Percentiles rank a stretch among this genome's conserved stretches.
These are phyloP conservation scores for Hirtodrosophila duncani DNA, from an alignment of 2,888 invertebrate genomes.

Conservation along the genomic window DNA sequence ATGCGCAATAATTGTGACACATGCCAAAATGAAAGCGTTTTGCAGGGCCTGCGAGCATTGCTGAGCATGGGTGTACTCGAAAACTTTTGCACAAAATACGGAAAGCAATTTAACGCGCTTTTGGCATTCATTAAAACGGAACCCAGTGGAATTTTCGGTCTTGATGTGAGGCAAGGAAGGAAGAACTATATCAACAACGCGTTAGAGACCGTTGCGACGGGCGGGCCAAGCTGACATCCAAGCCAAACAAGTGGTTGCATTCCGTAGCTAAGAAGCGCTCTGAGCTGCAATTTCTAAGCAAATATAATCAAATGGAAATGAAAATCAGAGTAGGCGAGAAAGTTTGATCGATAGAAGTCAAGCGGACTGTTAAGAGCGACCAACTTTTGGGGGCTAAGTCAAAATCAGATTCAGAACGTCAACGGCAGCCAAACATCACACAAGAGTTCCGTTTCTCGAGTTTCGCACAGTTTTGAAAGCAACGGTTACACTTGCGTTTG, in stretches of 20 bases:
- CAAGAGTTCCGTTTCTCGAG: too few species aligned
- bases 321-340: constrained; percentile 48
- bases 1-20: constrained; percentile 26
- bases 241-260: constrained; percentile 67
- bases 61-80: background rate
- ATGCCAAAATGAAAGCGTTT: constrained; percentile 11
- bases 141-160: constrained; percentile 33
- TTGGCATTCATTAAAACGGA: constrained; percentile 22
- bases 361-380: constrained; percentile 30
- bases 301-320: constrained; percentile 7
- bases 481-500: too few species aligned
- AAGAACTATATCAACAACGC: background rate
- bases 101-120: constrained; percentile 45
- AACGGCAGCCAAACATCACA: constrained; percentile 14
- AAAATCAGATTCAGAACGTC: constrained; percentile 7
- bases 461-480: too few species aligned
- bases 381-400: constrained; percentile 27
- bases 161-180: constrained; percentile 22
- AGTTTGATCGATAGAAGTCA: constrained; percentile 61
- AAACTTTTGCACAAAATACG: background rate
- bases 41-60: background rate
- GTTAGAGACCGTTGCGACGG: background rate
- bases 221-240: constrained; percentile 5
- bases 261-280: constrained; percentile 67
- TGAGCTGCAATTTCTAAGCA: constrained; percentile 11